phyloP scores from a whole-genome alignment of 2,888 invertebrate species.

The Lampropteryx suffumata region DNA sequence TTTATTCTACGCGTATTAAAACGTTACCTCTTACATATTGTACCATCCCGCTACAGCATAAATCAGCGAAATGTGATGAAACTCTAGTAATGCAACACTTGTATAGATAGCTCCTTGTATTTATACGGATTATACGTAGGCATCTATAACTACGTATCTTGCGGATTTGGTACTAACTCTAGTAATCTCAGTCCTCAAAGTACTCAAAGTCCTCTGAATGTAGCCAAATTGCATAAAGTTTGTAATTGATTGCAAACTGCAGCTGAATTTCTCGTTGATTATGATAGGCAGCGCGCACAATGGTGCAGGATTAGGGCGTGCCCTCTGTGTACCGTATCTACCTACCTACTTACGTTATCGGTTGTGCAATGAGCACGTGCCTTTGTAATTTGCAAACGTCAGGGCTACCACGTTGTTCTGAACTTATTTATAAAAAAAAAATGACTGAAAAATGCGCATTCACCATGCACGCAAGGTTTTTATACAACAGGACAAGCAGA shows the following conservation, averaged over 20 bases:
- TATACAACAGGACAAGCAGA: no score
- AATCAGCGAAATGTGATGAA: slow-evolving; percentile 13
- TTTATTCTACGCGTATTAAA: no score
- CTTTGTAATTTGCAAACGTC: slow-evolving; percentile 13
- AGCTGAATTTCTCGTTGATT: slow-evolving; percentile 17
- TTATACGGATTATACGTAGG: neutral
- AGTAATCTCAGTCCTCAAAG: no score
- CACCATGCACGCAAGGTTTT: no score
- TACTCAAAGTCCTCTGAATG: no score
- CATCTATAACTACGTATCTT: no score
- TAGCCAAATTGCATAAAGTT: neutral
- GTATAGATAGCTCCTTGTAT: slow-evolving; percentile 3
- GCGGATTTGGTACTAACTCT: no score
- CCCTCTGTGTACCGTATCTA: slow-evolving; percentile 13
- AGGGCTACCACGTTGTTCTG: slow-evolving; percentile 11
- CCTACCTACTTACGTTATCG: no score
- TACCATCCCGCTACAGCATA: neutral
- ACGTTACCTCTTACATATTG: neutral
- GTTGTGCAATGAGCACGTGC: slow-evolving; percentile 19
- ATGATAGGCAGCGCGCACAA: slow-evolving; percentile 18
- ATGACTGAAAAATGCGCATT: no score
- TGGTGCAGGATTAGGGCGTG: slow-evolving; percentile 23
- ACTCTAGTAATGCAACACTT: slow-evolving; percentile 3
- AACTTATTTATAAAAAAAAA: no score
- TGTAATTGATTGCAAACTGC: slow-evolving; percentile 6